Evolutionary conservation across 2,113 vertebrate genomes (phyloP), one percentile per base, ranked within the genome.

Genomic region (Xyliphius kryptos): DNA sequence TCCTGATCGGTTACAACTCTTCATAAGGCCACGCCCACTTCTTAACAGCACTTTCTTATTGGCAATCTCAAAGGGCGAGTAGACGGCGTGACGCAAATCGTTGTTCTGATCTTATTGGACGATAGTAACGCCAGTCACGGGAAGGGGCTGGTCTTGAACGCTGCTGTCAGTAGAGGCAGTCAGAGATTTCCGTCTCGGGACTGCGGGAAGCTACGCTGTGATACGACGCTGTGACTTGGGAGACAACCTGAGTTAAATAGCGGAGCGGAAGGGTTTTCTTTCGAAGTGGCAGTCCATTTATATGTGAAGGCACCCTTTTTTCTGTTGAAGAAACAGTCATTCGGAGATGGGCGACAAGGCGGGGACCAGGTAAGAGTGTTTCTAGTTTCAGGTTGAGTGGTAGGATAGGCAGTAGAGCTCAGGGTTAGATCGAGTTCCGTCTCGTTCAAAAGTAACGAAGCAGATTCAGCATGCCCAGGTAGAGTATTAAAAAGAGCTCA

Each of bases 311-410:
- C 12, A 50, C 41, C 61, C 44, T 44, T 50, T 22, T 4, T 47
- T 17, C 16, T 7, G 22, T 21, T 59, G n/a, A 57, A 43, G 48
- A 38, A 50, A 62, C 64, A 57, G 54, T 56, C 73, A 55, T 37
- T 61, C 21, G 43, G 66, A 79, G 64, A 84, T 86, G 83, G 82
- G 77, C 37, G 82, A 84, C 71, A 82, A 70, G 79, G 54, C 77
- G 40, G 82, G 79, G 58, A 86, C 81, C 70, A 84, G 82, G 83
- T 86, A 75, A 69, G 76, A 16, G n/a, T n/a, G n/a, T n/a, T n/a
- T n/a, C n/a, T n/a, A n/a, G n/a, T n/a, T n/a, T n/a, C n/a, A n/a
- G 37, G 44, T 66, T 41, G 13, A 26, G 37, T 7, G 49, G 2
- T 51, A 22, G 37, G n/a, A n/a, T n/a, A n/a, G n/a, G n/a, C n/a